Evolutionary conservation across 2,113 vertebrate genomes (phyloP).

Genomic region (Mungos mungo): DNA sequence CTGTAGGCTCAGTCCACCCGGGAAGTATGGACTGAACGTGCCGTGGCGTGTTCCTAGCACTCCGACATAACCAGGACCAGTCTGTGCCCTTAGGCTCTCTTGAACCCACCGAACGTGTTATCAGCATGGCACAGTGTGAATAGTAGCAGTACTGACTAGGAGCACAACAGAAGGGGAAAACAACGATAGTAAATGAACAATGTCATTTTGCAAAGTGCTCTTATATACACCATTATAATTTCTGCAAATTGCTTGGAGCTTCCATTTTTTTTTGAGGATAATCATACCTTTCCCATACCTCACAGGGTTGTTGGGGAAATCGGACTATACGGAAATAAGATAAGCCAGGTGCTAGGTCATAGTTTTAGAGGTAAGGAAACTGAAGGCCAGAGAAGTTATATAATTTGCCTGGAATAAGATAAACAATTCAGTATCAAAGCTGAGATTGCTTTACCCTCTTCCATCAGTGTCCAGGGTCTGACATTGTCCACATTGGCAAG

Average conservation of each 20-base stretch:
- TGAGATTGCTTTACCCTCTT: neutral
- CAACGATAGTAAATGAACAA: neutral
- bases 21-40: neutral
- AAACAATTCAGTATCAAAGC: neutral
- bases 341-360: neutral
- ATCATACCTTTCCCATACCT: neutral
- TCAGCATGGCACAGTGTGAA: neutral
- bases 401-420: neutral
- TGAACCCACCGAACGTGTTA: neutral
- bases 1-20: neutral
- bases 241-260: neutral
- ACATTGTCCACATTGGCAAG: neutral
- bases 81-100: neutral
- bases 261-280: neutral
- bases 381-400: neutral
- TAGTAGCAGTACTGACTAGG: neutral
- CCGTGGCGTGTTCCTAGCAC: neutral
- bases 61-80: neutral
- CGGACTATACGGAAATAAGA: neutral
- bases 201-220: conserved; percentile 19
- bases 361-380: neutral
- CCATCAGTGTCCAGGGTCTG: neutral
- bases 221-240: neutral
- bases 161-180: neutral
- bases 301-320: neutral